Evolutionary conservation across 2,113 vertebrate genomes (phyloP).

Genomic region (Callithrix jacchus): DNA sequence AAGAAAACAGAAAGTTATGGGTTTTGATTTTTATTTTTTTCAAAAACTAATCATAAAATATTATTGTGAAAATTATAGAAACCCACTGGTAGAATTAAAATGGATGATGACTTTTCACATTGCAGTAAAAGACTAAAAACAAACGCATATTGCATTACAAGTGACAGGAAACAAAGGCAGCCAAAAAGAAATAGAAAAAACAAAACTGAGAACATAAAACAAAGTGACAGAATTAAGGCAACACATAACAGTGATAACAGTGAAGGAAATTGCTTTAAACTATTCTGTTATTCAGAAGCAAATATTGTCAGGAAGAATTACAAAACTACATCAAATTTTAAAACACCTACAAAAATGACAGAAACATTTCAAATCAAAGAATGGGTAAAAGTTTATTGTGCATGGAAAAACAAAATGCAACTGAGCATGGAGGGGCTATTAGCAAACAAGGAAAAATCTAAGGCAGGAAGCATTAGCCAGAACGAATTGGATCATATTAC

Average conservation of each 20-base stretch:
- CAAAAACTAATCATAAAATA: neutral
- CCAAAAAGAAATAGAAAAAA: constrained; percentile 32
- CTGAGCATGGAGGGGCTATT: neutral
- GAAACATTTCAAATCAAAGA: constrained; percentile 2
- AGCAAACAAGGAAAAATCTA: neutral
- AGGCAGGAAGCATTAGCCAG: neutral
- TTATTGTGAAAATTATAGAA: neutral
- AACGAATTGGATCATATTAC: neutral
- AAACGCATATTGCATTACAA: neutral
- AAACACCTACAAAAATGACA: constrained; percentile 9
- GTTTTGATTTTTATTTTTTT: neutral
- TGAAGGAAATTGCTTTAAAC: constrained; percentile 54
- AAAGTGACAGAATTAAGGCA: constrained; percentile 57
- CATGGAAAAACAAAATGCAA: neutral
- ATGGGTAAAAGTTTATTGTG: neutral
- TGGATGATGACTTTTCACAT: neutral
- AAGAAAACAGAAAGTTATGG: neutral
- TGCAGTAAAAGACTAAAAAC: neutral
- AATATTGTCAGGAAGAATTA: neutral
- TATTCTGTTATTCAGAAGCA: neutral
- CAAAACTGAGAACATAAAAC: constrained; percentile 40
- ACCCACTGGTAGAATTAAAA: neutral
- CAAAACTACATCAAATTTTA: constrained; percentile 46
- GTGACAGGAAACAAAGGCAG: constrained; percentile 33
- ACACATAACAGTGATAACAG: neutral